Base-by-base conservation (phyloP, 2,113 vertebrate species). In the Anhinga anhinga region DNA sequence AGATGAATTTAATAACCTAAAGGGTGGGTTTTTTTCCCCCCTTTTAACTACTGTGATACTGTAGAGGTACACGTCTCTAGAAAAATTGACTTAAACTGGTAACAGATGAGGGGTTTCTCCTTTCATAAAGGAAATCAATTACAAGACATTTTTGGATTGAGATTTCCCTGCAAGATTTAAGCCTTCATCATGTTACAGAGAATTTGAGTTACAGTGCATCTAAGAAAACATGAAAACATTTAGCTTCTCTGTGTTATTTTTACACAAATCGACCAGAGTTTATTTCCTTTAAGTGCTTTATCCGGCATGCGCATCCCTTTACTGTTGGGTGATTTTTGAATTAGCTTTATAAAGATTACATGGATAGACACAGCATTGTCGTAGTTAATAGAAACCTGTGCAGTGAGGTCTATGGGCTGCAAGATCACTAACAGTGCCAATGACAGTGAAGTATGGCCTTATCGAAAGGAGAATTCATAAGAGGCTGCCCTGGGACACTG, bases 331-430 rank as follows among this genome's bases (percentile, higher is more conserved):
- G 71, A 49, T 94, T 96, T 96, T 96, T 73, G 96, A 97, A 96
- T 88, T 95, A 88, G 96, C 87, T 93, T 93, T 94, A 53, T 94
- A 74, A 96, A 98, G 98, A 98, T 98, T 82, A 81, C 81, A 72
- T 55, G 96, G 98, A 98, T 98, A 97, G 98, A 98, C 98, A 95
- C 97, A 95, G 98, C 98, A 98, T 98, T 97, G 98, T 99, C 96
- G 97, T 95, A 26, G 90, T 97, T 98, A 98, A 99, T 99, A 97
- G 98, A 98, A 99, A 98, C 98, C 98, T 98, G 98, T 95, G 95
- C 95, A 63, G 96, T 97, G 97, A 97, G 98, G 98, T 98, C 97
- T 96, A 15, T 90, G 96, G 97, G 97, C 95, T 96, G 93, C 74
- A 86, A 97, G 97, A 97, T 98, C 96, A 50, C 98, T 98, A 97